These are phyloP conservation scores for Thermophis baileyi DNA, from an alignment of 2,113 vertebrate species.

Conservation along the genomic window DNA sequence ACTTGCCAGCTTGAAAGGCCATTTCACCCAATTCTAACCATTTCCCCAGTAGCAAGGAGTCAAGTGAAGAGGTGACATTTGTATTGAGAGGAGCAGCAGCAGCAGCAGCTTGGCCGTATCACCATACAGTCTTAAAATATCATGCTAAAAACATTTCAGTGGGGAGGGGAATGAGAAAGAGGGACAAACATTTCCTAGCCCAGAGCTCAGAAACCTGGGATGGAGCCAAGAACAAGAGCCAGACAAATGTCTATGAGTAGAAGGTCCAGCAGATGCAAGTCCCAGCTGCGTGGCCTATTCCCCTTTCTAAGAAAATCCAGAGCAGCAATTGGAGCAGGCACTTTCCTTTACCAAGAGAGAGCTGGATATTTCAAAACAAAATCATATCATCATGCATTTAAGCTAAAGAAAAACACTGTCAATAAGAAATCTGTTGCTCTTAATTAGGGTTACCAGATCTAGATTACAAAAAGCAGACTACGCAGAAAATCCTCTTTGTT, in stretches of 20 bases:
- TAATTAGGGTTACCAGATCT: not conserved
- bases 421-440: not conserved
- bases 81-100: not conserved
- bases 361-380: not conserved
- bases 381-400: not conserved
- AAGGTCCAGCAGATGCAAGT: not conserved
- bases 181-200: not conserved
- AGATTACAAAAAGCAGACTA: not conserved
- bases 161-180: not conserved
- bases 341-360: not conserved
- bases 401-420: not conserved
- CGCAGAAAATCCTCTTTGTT: not conserved
- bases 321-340: not conserved
- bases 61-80: slow-evolving; percentile 6
- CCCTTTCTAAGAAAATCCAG: not conserved
- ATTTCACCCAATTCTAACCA: not conserved
- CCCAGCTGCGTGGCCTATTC: not conserved
- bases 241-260: not conserved
- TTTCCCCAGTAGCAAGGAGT: not conserved
- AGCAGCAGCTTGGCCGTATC: not conserved
- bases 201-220: not conserved
- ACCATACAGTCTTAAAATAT: not conserved
- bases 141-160: not conserved
- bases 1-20: not conserved
- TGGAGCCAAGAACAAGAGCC: not conserved